phyloP scores from a whole-genome alignment of 2,113 vertebrate genomes.

The Zosterops borbonicus region DNA sequence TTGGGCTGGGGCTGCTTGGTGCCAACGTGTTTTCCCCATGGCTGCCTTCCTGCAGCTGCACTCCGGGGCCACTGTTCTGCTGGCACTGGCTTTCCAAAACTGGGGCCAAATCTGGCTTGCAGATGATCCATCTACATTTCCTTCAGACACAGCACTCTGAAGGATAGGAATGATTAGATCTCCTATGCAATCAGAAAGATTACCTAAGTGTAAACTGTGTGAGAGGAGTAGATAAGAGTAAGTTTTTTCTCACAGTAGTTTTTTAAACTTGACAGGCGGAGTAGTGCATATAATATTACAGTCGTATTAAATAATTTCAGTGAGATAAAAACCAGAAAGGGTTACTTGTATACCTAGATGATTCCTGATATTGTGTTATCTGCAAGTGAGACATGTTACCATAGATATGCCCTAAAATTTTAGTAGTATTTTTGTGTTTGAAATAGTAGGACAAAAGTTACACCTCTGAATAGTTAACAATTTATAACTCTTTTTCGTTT shows the following conservation, averaged over 20 bases:
- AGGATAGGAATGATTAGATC: not conserved
- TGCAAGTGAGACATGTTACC: not conserved
- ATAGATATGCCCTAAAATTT: not conserved
- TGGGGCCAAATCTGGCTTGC: not conserved
- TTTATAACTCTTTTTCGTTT: slow-evolving; percentile 43
- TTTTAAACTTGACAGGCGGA: not conserved
- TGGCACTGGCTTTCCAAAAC: not conserved
- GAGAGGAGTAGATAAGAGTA: not conserved
- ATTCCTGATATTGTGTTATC: not conserved
- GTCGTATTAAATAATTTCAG: not conserved
- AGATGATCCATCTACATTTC: not conserved
- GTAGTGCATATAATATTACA: not conserved
- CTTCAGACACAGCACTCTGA: not conserved
- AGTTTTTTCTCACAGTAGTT: not conserved
- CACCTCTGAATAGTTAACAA: not conserved
- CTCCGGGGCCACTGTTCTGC: not conserved
- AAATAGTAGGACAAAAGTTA: slow-evolving; percentile 10
- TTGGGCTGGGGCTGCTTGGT: not conserved
- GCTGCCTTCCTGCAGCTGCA: not conserved
- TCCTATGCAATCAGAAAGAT: not conserved
- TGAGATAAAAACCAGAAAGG: not conserved
- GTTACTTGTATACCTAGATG: not conserved
- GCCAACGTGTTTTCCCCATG: not conserved
- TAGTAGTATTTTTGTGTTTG: slow-evolving; percentile 13
- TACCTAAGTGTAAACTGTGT: not conserved